A percentile compares a stretch with the other conserved stretches of the same genome.
Evolutionary conservation across 2,888 invertebrate genomes (phyloP).

Genomic region (Cetonia aurata): DNA sequence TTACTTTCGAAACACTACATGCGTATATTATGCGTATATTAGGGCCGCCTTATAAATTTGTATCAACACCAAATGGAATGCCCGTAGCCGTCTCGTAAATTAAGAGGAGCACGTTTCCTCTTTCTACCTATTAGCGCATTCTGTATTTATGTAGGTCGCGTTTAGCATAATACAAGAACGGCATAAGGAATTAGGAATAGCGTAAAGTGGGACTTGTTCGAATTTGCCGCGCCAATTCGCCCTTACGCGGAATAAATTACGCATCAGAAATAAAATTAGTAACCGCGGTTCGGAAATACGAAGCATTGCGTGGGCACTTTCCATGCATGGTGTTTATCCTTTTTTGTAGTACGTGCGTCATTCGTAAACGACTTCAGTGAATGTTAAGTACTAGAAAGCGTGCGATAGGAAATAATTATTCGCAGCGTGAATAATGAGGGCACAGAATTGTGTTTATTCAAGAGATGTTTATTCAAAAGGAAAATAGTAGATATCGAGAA

Average conservation of each 20-base stretch:
- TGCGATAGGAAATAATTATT: too few relatives aligned
- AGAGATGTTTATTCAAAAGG: too few relatives aligned
- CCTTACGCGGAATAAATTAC: conserved; percentile 2
- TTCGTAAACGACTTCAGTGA: too few relatives aligned
- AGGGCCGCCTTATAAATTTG: conserved; percentile 21
- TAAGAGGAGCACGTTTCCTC: conserved; percentile 20
- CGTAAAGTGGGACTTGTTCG: not conserved
- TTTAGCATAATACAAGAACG: conserved; percentile 29
- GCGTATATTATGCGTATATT: conserved; percentile 2
- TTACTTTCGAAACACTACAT: not conserved
- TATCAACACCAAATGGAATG: conserved; percentile 25
- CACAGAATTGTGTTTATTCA: too few relatives aligned
- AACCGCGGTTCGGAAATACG: too few relatives aligned
- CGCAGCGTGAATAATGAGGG: too few relatives aligned
- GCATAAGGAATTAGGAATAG: conserved; percentile 19
- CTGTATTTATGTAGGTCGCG: conserved; percentile 15
- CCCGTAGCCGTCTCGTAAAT: conserved; percentile 20
- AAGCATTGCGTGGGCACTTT: too few relatives aligned
- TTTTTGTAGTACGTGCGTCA: too few relatives aligned
- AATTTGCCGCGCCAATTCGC: not conserved
- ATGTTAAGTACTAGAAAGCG: too few relatives aligned
- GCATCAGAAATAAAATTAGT: not conserved
- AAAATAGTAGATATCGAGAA: too few relatives aligned
- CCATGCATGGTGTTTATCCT: too few relatives aligned
- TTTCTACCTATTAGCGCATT: conserved; percentile 21